A percentile compares a stretch with the other conserved stretches of the same genome.
phyloP scores from a whole-genome alignment of 1,140 invertebrate species.

The Bicyclus anynana region DNA sequence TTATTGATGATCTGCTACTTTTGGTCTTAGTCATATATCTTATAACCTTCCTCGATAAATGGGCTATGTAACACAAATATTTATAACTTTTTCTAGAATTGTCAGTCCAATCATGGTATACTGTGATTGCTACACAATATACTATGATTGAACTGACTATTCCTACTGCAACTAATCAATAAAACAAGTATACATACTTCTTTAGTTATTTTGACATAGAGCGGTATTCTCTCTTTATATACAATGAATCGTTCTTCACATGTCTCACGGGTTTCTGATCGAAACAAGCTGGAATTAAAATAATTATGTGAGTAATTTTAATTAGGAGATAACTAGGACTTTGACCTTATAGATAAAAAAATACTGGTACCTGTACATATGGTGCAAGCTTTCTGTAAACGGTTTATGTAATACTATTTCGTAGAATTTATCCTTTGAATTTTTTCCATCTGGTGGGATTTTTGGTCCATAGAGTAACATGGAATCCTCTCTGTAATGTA shows the following conservation, averaged over 20 bases:
- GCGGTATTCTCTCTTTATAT: constrained; percentile 85
- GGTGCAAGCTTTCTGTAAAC: constrained; percentile 80
- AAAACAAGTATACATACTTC: constrained; percentile 81
- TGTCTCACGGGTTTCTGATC: constrained; percentile 80
- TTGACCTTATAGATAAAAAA: background rate
- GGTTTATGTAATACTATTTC: constrained; percentile 87
- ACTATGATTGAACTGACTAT: no score
- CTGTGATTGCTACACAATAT: no score
- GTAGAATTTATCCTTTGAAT: constrained; percentile 76
- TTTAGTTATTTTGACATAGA: constrained; percentile 82
- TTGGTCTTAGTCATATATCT: no score
- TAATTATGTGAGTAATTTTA: background rate
- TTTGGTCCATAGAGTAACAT: constrained; percentile 82
- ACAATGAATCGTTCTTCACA: constrained; percentile 83
- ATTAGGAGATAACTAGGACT: background rate
- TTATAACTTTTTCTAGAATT: no score
- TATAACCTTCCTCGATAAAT: no score
- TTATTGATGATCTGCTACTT: no score
- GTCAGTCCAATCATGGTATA: no score
- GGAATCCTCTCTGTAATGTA: constrained; percentile 83
- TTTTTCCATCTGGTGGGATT: constrained; percentile 46
- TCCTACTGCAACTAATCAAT: no score
- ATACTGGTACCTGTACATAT: constrained; percentile 83
- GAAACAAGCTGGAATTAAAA: constrained; percentile 81
- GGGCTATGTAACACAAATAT: no score